Evolutionary conservation across 2,888 invertebrate species (phyloP).

Genomic region (Watsonalla cultraria): DNA sequence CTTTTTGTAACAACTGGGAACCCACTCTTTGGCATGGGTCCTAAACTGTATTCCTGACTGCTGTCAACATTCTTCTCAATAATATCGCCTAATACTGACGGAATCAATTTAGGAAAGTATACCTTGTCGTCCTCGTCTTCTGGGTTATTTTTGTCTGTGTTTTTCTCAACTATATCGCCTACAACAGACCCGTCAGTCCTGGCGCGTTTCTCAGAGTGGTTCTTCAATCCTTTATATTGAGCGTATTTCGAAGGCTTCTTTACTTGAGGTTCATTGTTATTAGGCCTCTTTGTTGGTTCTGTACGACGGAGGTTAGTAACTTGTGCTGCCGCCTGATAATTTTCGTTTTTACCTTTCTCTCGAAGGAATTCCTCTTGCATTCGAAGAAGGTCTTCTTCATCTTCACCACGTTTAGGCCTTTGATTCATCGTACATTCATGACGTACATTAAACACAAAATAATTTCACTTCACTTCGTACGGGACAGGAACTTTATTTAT

Average conservation of each 20-base stretch:
- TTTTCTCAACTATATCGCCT: constrained; percentile 59
- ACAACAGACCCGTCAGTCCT: constrained; percentile 38
- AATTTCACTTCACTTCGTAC: neutral
- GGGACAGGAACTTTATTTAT: neutral
- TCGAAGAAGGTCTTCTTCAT: constrained; percentile 85
- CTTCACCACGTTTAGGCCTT: constrained; percentile 84
- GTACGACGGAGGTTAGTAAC: constrained; percentile 65
- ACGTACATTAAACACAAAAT: neutral
- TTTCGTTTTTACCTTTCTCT: constrained; percentile 73
- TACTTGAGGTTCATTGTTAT: constrained; percentile 17
- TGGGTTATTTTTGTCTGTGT: constrained; percentile 19
- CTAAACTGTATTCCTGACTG: constrained; percentile 27
- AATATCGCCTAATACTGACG: constrained; percentile 72
- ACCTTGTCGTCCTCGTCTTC: constrained; percentile 59
- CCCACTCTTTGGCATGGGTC: constrained; percentile 55
- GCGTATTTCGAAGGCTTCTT: constrained; percentile 68
- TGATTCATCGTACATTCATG: constrained; percentile 68
- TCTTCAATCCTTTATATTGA: constrained; percentile 51
- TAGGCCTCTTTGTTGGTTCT: constrained; percentile 39
- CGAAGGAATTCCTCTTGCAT: constrained; percentile 85
- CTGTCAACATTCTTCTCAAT: constrained; percentile 69
- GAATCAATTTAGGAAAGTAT: constrained; percentile 66
- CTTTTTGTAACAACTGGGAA: constrained; percentile 71
- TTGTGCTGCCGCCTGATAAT: constrained; percentile 81
- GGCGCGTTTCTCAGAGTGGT: constrained; percentile 60